Conservation (phyloP, 2,888 invertebrate species). For the Meteorus cinctellus region DNA sequence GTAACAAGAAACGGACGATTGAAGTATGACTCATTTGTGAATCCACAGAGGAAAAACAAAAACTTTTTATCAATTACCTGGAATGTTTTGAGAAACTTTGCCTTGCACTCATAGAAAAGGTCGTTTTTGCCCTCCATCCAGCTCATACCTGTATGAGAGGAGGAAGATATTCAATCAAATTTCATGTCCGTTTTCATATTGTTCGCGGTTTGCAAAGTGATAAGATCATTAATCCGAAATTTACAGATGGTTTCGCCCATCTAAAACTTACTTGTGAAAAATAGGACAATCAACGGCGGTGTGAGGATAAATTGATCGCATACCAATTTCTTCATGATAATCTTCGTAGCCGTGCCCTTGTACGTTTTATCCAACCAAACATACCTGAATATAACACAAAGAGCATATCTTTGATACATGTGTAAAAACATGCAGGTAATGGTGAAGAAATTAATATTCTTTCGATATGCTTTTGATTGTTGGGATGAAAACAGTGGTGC, state of each 20-base stretch:
- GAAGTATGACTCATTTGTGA: not conserved
- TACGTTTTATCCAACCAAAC: slow-evolving; percentile 83
- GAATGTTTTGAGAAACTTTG: slow-evolving; percentile 82
- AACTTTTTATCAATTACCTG: slow-evolving; percentile 60
- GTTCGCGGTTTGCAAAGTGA: not conserved
- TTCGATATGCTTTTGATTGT: not conserved
- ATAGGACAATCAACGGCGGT: slow-evolving; percentile 81
- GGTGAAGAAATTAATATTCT: not conserved
- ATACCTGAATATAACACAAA: slow-evolving; percentile 77
- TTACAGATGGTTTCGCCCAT: not conserved
- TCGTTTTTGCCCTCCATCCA: slow-evolving; percentile 83
- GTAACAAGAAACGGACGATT: slow-evolving; percentile 66
- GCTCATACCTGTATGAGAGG: slow-evolving; percentile 79
- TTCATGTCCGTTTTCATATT: not conserved
- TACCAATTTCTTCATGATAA: slow-evolving; percentile 81
- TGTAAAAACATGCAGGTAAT: not conserved
- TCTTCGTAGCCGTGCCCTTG: slow-evolving; percentile 78
- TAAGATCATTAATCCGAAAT: too few relatives aligned
- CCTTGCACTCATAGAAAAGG: slow-evolving; percentile 81
- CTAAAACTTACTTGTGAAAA: slow-evolving; percentile 80
- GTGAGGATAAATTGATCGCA: slow-evolving; percentile 87
- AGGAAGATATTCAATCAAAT: not conserved
- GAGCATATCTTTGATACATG: not conserved
- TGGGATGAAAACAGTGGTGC: slow-evolving; percentile 13
- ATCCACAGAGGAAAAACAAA: not conserved